Evolutionary conservation across 2,797 vertebrate species (phyloP).

Genomic region (Dryobates pubescens): DNA sequence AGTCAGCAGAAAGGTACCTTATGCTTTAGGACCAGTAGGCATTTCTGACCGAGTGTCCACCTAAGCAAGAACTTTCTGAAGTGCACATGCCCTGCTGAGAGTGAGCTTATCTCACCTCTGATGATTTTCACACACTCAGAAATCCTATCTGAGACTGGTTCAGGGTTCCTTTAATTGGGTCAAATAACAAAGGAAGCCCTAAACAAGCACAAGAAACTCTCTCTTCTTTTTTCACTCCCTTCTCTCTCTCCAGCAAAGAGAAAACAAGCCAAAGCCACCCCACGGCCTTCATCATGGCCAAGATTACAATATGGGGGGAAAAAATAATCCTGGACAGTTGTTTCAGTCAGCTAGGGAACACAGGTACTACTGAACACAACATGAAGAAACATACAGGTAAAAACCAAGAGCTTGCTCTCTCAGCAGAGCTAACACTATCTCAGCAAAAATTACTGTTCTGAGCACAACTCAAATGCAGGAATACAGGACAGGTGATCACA

Average conservation of each 20-base stretch:
- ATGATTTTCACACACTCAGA: not conserved
- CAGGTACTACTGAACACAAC: not conserved
- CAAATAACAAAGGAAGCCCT: not conserved
- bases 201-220: not conserved
- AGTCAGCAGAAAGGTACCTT: not conserved
- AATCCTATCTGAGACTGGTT: not conserved
- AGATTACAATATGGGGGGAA: not conserved
- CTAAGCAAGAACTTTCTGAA: not conserved
- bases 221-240: too few species aligned
- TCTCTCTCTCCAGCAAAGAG: too few species aligned
- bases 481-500: not conserved
- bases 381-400: not conserved
- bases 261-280: not conserved
- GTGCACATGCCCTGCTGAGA: not conserved
- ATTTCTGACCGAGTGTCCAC: not conserved
- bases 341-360: not conserved
- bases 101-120: not conserved
- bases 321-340: not conserved
- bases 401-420: not conserved
- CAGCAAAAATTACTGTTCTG: not conserved
- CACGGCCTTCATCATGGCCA: not conserved
- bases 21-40: not conserved
- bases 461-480: not conserved
- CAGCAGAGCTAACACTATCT: not conserved
- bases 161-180: not conserved